Evolutionary conservation across 2,888 invertebrate genomes (phyloP).

Genomic region (Athalia rosae): DNA sequence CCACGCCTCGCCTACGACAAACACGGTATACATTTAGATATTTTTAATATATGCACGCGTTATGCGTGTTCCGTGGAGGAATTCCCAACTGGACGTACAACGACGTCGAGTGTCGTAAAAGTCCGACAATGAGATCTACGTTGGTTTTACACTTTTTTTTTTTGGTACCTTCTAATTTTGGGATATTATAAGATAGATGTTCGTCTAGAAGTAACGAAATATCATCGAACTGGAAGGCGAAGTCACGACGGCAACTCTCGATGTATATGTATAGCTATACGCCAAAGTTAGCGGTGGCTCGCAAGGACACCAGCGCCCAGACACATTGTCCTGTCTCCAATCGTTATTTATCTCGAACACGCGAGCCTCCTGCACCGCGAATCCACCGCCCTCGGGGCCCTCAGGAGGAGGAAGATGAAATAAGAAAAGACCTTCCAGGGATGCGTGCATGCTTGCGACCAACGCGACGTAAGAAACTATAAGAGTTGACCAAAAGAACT

Average conservation of each 20-base stretch:
- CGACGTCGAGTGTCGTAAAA: too few species aligned
- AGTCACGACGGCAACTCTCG: conserved; percentile 32
- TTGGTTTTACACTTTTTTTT: too few species aligned
- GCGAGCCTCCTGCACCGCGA: conserved; percentile 47
- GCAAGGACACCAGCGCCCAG: conserved; percentile 46
- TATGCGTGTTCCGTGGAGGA: too few species aligned
- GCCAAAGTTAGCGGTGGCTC: not conserved
- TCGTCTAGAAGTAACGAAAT: too few species aligned
- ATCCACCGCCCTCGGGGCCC: conserved; percentile 52
- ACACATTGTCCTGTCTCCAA: conserved; percentile 59
- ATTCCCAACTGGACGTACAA: too few species aligned
- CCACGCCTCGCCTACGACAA: conserved; percentile 9
- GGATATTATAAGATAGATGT: too few species aligned
- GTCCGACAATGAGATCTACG: too few species aligned
- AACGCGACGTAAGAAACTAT: conserved; percentile 7
- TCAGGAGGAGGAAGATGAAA: conserved; percentile 3
- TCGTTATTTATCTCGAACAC: conserved; percentile 58
- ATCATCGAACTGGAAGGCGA: not conserved
- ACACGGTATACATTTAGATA: too few species aligned
- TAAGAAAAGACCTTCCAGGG: conserved; percentile 8
- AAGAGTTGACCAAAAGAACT: conserved; percentile 31
- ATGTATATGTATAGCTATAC: conserved; percentile 25
- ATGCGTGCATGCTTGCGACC: conserved; percentile 27
- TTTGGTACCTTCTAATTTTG: too few species aligned
- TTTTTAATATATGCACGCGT: too few species aligned